These are phyloP conservation scores for Parus major DNA, from an alignment of 2,113 vertebrate species.

Conservation along the genomic window DNA sequence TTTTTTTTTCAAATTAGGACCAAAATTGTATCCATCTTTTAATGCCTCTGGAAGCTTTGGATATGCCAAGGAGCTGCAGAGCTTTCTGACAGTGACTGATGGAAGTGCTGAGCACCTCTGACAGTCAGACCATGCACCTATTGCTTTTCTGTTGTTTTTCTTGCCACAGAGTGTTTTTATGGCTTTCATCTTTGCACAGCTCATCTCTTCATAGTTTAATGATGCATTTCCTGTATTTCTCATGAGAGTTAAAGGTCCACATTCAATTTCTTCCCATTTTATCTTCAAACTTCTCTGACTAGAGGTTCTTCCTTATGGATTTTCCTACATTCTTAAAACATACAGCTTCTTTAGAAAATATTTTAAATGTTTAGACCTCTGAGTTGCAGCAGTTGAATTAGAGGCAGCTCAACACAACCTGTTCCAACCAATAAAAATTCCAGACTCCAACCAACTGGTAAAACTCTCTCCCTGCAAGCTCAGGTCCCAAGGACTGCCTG, in stretches of 20 bases:
- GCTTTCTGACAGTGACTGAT: not conserved
- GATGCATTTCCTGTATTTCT: not conserved
- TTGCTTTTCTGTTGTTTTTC: not conserved
- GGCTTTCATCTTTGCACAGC: not conserved
- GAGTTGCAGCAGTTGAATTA: not conserved
- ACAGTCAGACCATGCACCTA: not conserved
- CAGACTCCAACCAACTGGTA: not conserved
- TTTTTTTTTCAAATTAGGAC: not conserved
- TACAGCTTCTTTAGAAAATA: not conserved
- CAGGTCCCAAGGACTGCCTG: not conserved
- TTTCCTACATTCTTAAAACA: not conserved
- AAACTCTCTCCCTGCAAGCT: not conserved
- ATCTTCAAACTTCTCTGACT: not conserved
- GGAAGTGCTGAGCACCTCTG: not conserved
- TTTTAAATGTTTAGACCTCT: not conserved
- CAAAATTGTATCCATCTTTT: not conserved
- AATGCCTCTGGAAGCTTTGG: not conserved
- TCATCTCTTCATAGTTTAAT: not conserved
- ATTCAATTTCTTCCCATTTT: not conserved
- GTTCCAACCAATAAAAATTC: not conserved
- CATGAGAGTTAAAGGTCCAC: not conserved
- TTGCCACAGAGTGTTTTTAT: not conserved
- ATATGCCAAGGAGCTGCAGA: not conserved
- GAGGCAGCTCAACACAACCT: not conserved
- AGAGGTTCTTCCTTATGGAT: accelerated